Evolutionary conservation across 2,113 vertebrate genomes (phyloP).

Genomic region (Crotalus helleri): DNA sequence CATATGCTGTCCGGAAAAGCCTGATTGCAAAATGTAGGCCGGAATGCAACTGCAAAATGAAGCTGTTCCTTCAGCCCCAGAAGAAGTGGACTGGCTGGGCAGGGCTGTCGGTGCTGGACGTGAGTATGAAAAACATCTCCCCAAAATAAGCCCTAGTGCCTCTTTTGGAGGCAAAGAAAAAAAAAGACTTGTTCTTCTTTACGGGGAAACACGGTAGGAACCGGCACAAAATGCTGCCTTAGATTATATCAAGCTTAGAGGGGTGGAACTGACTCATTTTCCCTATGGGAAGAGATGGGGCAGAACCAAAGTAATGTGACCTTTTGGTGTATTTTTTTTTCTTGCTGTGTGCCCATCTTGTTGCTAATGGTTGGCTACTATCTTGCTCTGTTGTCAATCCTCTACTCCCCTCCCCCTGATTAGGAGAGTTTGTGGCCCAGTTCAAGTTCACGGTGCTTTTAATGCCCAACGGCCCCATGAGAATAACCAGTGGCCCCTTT

Average conservation of each 20-base stretch:
- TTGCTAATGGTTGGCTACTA: not conserved
- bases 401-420: not conserved
- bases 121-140: too few relatives aligned
- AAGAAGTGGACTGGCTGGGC: too few relatives aligned
- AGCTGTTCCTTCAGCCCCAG: too few relatives aligned
- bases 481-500: conserved; percentile 91
- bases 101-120: too few relatives aligned
- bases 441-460: conserved; percentile 98
- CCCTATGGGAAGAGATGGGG: not conserved
- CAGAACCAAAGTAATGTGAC: not conserved
- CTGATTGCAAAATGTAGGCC: too few relatives aligned
- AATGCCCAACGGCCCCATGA: conserved; percentile 95
- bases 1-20: too few relatives aligned
- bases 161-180: too few relatives aligned
- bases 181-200: too few relatives aligned
- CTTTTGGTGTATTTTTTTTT: not conserved
- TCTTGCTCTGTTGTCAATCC: not conserved
- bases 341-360: not conserved
- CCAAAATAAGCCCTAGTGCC: too few relatives aligned
- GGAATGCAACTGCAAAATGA: too few relatives aligned
- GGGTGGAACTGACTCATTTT: too few relatives aligned
- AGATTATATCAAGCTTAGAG: not conserved
- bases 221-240: not conserved
- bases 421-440: conserved; percentile 94
- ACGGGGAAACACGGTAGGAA: not conserved